Evolutionary conservation across 2,113 vertebrate genomes (phyloP).

Genomic region (Plecotus auritus): DNA sequence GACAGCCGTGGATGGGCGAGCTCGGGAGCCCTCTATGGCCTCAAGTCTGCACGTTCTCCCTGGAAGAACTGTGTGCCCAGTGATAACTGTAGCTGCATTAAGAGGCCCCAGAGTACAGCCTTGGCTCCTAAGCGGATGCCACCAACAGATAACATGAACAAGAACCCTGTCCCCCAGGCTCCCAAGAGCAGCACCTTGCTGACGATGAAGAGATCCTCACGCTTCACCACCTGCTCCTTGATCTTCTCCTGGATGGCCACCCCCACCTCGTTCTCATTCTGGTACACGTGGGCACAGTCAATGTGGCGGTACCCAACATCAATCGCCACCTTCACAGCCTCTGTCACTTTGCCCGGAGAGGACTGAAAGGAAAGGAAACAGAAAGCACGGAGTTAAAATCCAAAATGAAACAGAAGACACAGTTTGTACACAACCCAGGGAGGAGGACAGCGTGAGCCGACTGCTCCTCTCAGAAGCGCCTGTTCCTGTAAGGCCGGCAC

Average conservation of each 20-base stretch:
- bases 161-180: accelerated
- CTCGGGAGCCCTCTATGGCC: not conserved
- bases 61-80: accelerated
- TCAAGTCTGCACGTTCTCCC: not conserved
- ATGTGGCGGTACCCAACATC: constrained; percentile 89
- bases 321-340: constrained; percentile 85
- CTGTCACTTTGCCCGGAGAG: constrained; percentile 78
- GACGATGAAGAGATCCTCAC: constrained; percentile 91
- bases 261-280: constrained; percentile 90
- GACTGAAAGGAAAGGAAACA: constrained; percentile 75
- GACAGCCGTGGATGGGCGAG: accelerated
- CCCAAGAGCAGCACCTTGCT: constrained; percentile 85
- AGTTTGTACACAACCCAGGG: not conserved
- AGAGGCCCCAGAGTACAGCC: not conserved
- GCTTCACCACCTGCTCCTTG: constrained; percentile 83
- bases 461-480: not conserved
- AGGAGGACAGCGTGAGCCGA: accelerated
- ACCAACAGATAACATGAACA: accelerated
- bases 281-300: constrained; percentile 87
- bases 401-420: not conserved
- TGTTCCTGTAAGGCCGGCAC: no score
- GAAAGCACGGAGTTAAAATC: not conserved
- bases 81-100: not conserved
- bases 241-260: constrained; percentile 86
- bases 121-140: not conserved